These are phyloP conservation scores for Drosophila flavopinicola DNA, from an alignment of 2,888 invertebrate species.

Conservation along the genomic window DNA sequence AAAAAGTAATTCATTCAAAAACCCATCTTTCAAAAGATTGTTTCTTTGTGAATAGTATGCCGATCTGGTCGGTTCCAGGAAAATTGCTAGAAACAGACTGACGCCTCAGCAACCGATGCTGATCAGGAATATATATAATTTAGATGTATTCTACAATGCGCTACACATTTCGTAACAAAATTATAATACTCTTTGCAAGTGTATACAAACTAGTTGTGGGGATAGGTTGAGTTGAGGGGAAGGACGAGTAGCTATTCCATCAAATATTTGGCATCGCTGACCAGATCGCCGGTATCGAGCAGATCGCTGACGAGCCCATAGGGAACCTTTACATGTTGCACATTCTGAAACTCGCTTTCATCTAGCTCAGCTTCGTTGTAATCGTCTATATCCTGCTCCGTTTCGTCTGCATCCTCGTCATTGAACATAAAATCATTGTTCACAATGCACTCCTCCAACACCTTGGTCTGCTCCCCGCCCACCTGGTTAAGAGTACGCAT, in stretches of 20 bases:
- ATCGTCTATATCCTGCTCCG: slow-evolving; percentile 26
- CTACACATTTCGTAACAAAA: no score
- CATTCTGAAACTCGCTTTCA: slow-evolving; percentile 53
- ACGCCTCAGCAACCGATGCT: no score
- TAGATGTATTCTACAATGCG: no score
- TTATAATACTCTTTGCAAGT: no score
- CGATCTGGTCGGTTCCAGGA: no score
- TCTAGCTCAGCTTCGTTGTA: slow-evolving; percentile 48
- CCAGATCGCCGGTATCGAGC: slow-evolving; percentile 55
- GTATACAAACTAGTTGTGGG: slow-evolving; percentile 2
- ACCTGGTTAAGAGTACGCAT: slow-evolving; percentile 24
- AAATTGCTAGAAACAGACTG: no score
- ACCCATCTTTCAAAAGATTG: no score
- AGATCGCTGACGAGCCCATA: slow-evolving; percentile 52
- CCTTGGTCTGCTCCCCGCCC: slow-evolving; percentile 54
- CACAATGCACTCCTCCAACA: slow-evolving; percentile 75
- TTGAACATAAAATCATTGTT: slow-evolving; percentile 73
- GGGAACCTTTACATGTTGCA: slow-evolving; percentile 45
- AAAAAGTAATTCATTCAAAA: no score
- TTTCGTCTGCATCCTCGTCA: slow-evolving; percentile 50
- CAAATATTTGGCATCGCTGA: slow-evolving; percentile 59
- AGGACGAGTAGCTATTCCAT: slow-evolving; percentile 47
- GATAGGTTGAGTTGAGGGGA: background rate
- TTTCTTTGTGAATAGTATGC: no score
- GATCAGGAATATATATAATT: no score